A percentile compares a stretch with the other conserved stretches of the same genome.
Evolutionary conservation across 2,888 invertebrate genomes (phyloP).

Genomic region (Tenthredo distinguenda): DNA sequence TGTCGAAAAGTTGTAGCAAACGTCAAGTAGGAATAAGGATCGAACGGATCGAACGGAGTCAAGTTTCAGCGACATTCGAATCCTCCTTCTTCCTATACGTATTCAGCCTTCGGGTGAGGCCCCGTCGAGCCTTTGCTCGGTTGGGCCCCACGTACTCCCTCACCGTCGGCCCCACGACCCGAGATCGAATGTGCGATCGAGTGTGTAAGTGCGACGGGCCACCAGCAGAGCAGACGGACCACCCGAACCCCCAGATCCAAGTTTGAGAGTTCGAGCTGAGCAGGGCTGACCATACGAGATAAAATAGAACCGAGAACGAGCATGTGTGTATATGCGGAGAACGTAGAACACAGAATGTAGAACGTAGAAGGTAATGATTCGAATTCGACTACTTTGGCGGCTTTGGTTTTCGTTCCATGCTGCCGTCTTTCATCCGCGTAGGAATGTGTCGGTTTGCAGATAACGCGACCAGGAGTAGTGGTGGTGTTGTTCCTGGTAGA

Average conservation of each 20-base stretch:
- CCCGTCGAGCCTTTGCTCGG: not conserved
- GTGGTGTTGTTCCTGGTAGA: conserved; percentile 8
- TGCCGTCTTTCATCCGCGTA: not conserved
- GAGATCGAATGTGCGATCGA: conserved; percentile 68
- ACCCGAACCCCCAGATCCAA: conserved; percentile 62
- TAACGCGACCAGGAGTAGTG: conserved; percentile 5
- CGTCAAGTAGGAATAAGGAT: not conserved
- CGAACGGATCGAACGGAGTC: conserved; percentile 27
- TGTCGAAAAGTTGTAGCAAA: not conserved
- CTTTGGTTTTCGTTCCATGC: not conserved
- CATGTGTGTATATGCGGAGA: conserved; percentile 25
- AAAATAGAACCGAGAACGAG: conserved; percentile 54
- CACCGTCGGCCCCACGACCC: conserved; percentile 57
- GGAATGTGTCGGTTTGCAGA: conserved; percentile 33
- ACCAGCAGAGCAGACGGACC: conserved; percentile 76
- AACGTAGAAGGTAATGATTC: not conserved
- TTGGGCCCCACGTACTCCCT: conserved; percentile 33
- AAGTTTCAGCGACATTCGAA: conserved; percentile 50
- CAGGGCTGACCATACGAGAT: conserved; percentile 17
- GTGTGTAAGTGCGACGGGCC: conserved; percentile 78
- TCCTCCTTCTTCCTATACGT: conserved; percentile 5
- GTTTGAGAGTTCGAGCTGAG: not conserved
- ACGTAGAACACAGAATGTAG: conserved; percentile 25
- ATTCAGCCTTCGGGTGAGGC: not conserved
- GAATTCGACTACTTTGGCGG: conserved; percentile 46